Conservation (phyloP, 2,888 invertebrate genomes). For the Dermolepida albohirtum region DNA sequence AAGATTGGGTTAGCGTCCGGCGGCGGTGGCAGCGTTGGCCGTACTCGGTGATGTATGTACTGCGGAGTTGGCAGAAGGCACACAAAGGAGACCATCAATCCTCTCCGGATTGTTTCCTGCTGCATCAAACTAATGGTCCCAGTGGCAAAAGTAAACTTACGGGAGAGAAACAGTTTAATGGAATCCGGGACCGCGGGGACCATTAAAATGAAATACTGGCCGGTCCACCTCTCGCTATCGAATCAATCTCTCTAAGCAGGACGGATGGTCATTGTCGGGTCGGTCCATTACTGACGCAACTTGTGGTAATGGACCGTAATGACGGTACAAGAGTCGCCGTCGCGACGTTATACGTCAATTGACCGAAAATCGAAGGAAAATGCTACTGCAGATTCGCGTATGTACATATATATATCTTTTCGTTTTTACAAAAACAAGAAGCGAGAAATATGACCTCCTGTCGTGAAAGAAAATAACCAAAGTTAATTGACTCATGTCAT, state of each 20-base stretch:
- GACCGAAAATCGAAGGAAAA: constrained; percentile 34
- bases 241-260: constrained; percentile 62
- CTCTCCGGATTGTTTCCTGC: constrained; percentile 67
- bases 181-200: constrained; percentile 69
- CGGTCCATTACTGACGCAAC: constrained; percentile 53
- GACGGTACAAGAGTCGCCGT: constrained; percentile 48
- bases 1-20: constrained; percentile 24
- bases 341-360: constrained; percentile 41
- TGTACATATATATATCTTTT: neutral
- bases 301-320: constrained; percentile 62
- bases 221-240: constrained; percentile 54
- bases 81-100: constrained; percentile 63
- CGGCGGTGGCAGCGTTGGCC: constrained; percentile 20
- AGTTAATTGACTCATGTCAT: too few relatives aligned
- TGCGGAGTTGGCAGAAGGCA: constrained; percentile 62
- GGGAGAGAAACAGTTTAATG: constrained; percentile 70
- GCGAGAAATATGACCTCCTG: too few relatives aligned
- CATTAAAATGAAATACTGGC: constrained; percentile 71
- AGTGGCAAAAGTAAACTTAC: constrained; percentile 66
- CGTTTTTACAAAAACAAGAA: too few relatives aligned
- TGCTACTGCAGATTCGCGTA: constrained; percentile 7
- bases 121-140: constrained; percentile 67
- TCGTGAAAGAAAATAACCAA: too few relatives aligned
- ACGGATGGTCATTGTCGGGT: constrained; percentile 62
- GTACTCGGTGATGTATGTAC: constrained; percentile 57